Evolutionary conservation across 1,140 invertebrate species (phyloP).

Genomic region (Ips nitidus): DNA sequence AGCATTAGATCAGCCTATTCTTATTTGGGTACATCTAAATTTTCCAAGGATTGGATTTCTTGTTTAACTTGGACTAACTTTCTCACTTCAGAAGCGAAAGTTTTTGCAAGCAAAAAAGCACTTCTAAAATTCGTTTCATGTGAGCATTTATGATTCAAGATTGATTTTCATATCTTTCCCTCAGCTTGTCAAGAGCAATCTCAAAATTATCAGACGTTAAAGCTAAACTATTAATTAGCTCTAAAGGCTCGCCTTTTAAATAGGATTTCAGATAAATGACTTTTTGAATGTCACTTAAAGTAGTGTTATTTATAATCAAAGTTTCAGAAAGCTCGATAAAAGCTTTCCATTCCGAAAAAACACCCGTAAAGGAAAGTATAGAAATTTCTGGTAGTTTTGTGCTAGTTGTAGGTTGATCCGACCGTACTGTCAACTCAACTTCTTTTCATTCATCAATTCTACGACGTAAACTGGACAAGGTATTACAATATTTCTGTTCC

Average conservation of each 20-base stretch:
- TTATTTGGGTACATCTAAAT: constrained; percentile 11
- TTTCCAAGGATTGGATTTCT: constrained; percentile 13
- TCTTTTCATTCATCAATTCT: constrained; percentile 2
- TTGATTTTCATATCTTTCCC: constrained; percentile 9
- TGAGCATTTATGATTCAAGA: constrained; percentile 6
- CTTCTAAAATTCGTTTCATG: constrained; percentile 1
- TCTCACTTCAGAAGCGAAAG: constrained; percentile 3
- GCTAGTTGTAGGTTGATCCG: background rate
- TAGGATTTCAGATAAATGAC: constrained; percentile 13
- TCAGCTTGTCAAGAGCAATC: constrained; percentile 7
- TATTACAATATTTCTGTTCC: constrained; percentile 1
- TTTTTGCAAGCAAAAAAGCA: constrained; percentile 1
- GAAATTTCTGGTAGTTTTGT: constrained; percentile 10
- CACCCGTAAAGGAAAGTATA: constrained; percentile 10
- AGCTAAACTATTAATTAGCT: constrained; percentile 2
- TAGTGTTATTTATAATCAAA: background rate
- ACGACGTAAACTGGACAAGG: background rate
- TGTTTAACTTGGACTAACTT: constrained; percentile 11
- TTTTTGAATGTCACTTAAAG: constrained; percentile 18
- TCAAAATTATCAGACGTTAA: constrained; percentile 4
- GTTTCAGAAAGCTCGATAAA: constrained; percentile 9
- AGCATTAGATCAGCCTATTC: constrained; percentile 15
- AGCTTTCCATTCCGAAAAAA: constrained; percentile 17
- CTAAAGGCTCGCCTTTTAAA: background rate
- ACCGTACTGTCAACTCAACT: background rate